phyloP scores from a whole-genome alignment of 1,140 invertebrate species.

The Macrocentrus cingulum region DNA sequence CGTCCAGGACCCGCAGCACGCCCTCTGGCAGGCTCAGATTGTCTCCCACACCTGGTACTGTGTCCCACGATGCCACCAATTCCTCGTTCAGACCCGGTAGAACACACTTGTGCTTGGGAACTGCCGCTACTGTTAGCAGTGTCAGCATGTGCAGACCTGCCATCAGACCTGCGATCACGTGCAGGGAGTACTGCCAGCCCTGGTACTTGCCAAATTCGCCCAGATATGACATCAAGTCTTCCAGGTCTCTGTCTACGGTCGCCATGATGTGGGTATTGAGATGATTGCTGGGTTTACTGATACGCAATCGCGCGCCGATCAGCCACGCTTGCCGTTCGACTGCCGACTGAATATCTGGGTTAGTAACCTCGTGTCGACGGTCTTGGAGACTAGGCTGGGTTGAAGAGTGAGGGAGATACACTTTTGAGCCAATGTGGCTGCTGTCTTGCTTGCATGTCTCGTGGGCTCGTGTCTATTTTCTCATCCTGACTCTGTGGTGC shows the following conservation, averaged over 20 bases:
- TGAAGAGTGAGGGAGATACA: no score
- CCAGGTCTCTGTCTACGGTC: constrained; percentile 67
- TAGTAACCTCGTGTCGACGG: constrained; percentile 26
- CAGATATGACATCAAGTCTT: constrained; percentile 69
- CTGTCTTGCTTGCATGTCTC: no score
- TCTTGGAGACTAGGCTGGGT: no score
- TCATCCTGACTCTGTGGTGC: no score
- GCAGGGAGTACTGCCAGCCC: constrained; percentile 71
- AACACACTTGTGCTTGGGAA: constrained; percentile 73
- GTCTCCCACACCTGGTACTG: constrained; percentile 15
- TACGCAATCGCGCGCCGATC: neutral
- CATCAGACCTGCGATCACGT: constrained; percentile 73
- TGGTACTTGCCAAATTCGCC: constrained; percentile 82
- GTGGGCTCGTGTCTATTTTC: no score
- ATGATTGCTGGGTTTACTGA: no score
- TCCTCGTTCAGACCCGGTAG: constrained; percentile 55
- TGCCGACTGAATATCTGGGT: constrained; percentile 31
- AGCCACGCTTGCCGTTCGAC: constrained; percentile 4
- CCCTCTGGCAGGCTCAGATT: constrained; percentile 36
- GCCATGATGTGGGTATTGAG: constrained; percentile 36
- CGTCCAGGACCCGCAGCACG: constrained; percentile 60
- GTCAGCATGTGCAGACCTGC: constrained; percentile 81
- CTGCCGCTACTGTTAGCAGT: constrained; percentile 74
- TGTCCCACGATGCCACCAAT: constrained; percentile 61
- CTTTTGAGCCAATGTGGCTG: no score